These are phyloP conservation scores for Lottia scabra DNA, from an alignment of 2,888 invertebrate species.

Conservation along the genomic window DNA sequence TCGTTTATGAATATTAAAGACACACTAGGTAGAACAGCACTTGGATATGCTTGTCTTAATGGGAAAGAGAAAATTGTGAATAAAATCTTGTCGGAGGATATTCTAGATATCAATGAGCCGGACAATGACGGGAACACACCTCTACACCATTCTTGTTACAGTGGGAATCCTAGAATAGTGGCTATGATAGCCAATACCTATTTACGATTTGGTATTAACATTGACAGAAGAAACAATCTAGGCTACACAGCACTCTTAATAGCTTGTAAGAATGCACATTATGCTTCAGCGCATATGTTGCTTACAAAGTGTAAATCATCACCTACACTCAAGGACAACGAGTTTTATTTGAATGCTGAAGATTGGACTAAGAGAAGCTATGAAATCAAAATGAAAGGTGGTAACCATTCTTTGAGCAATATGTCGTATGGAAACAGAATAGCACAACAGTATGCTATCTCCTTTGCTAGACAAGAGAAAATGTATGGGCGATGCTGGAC, in stretches of 20 bases:
- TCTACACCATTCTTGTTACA: constrained; percentile 58
- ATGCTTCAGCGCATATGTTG: constrained; percentile 56
- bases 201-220: constrained; percentile 54
- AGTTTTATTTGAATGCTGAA: constrained; percentile 55
- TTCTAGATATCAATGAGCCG: constrained; percentile 56
- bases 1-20: constrained; percentile 57
- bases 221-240: constrained; percentile 59
- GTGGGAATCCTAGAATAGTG: constrained; percentile 59
- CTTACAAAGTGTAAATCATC: constrained; percentile 55
- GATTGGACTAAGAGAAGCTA: constrained; percentile 57
- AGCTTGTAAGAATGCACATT: constrained; percentile 63
- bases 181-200: constrained; percentile 44
- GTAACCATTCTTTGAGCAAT: neutral
- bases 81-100: constrained; percentile 54
- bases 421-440: constrained; percentile 5
- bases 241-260: constrained; percentile 64
- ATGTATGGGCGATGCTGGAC: constrained; percentile 51
- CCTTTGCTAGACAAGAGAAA: constrained; percentile 52
- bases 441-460: constrained; percentile 22
- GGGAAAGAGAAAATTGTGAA: constrained; percentile 54
- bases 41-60: constrained; percentile 63
- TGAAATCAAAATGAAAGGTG: constrained; percentile 21
- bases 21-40: constrained; percentile 59
- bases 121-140: constrained; percentile 67
- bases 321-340: constrained; percentile 59